Evolutionary conservation across 2,888 invertebrate species (phyloP).

Genomic region (Dusona sp.): DNA sequence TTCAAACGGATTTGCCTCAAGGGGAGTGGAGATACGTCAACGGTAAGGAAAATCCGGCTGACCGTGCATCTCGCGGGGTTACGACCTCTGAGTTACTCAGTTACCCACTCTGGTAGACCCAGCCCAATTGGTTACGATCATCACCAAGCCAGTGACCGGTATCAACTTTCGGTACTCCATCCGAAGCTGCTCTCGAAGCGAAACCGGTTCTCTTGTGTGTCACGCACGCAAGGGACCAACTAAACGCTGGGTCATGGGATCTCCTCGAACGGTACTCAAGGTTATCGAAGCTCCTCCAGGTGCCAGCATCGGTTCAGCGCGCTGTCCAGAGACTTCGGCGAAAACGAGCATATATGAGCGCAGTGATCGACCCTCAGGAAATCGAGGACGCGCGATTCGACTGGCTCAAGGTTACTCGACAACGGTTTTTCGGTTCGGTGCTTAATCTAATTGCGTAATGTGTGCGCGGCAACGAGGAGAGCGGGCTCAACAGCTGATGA

Average conservation of each 20-base stretch:
- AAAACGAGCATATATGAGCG: background rate
- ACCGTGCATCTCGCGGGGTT: background rate
- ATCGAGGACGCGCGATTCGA: background rate
- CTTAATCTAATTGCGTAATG: constrained; percentile 10
- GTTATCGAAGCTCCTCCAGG: background rate
- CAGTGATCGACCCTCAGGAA: background rate
- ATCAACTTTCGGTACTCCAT: background rate
- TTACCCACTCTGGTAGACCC: background rate
- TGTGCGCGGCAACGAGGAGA: constrained; percentile 17
- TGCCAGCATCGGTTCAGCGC: background rate
- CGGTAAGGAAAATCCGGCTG: background rate
- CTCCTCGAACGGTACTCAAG: background rate
- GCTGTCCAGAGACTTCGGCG: background rate
- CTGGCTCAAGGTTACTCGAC: background rate
- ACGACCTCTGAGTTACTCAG: background rate
- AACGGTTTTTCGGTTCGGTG: background rate
- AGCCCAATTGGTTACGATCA: background rate
- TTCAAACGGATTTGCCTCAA: background rate
- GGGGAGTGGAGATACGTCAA: background rate
- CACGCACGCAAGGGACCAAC: background rate
- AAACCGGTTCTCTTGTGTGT: background rate
- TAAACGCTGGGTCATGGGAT: background rate
- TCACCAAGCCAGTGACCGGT: background rate
- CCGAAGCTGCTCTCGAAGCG: background rate
- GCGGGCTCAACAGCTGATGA: constrained; percentile 60